These are phyloP conservation scores for Drosophila anomelani DNA, from an alignment of 2,888 invertebrate species.

Conservation along the genomic window DNA sequence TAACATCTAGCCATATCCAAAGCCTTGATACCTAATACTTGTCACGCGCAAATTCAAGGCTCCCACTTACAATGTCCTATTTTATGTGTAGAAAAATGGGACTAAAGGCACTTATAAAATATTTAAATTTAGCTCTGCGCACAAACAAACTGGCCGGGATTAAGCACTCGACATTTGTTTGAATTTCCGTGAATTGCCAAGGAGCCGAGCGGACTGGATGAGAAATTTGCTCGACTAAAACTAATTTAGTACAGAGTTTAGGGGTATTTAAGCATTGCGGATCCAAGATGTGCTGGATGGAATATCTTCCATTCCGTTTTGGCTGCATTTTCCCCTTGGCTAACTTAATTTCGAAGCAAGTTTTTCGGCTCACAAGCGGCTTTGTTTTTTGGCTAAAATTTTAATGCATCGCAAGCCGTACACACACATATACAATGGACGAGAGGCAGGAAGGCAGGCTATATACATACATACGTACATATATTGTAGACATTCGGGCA, in stretches of 20 bases:
- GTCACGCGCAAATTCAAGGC: too few species aligned
- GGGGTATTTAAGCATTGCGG: conserved; percentile 8
- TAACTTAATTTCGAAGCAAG: conserved; percentile 77
- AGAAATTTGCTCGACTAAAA: conserved; percentile 16
- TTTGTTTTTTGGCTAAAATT: conserved; percentile 70
- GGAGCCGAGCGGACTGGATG: conserved; percentile 1
- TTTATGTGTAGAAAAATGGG: neutral
- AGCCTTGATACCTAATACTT: neutral
- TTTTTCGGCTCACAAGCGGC: conserved; percentile 59
- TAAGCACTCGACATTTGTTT: conserved; percentile 26
- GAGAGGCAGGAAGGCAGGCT: neutral
- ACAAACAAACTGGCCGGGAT: conserved; percentile 8
- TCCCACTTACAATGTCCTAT: too few species aligned
- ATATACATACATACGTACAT: neutral
- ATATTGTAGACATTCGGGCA: conserved; percentile 62
- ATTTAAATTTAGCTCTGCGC: conserved; percentile 63
- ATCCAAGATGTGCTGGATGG: conserved; percentile 45
- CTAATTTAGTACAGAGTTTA: conserved; percentile 17
- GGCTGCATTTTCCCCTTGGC: conserved; percentile 60
- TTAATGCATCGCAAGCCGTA: conserved; percentile 65
- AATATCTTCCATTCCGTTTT: conserved; percentile 59
- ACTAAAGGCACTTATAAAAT: conserved; percentile 48
- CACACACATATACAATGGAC: conserved; percentile 8
- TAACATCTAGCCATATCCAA: too few species aligned
- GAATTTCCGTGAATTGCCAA: neutral